Evolutionary conservation across 2,888 invertebrate species (phyloP), one percentile per base, ranked within the genome.

Genomic region (Synergus japonicus): DNA sequence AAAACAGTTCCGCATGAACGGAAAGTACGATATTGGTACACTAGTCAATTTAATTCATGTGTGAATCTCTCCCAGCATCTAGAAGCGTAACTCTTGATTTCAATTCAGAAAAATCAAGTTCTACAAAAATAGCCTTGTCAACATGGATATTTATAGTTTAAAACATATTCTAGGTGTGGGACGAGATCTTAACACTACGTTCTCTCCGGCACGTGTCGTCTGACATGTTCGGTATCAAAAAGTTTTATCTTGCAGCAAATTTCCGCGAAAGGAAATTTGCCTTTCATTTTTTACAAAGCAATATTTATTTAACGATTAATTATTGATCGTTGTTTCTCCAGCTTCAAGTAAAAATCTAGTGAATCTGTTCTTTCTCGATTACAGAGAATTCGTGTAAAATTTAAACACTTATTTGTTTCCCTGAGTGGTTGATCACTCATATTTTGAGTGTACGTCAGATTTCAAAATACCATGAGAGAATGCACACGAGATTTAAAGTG

Each of bases 21-120:
- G 66, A 79, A 66, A 78, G 58, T 67, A 85, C 77, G 58, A 65
- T 83, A 79, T 79, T 85, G 85, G 87, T 87, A 88, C 87, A 84
- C 90, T 89, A 90, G 90, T 90, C 90, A 90, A 89, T 89, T 87
- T 88, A 83, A 82, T 81, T 83, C 67, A 54, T 73, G 29, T 73
- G 73, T n/a, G 69, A 73, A 54, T 73, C 29, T 73, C 37, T 69
- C 73, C 73, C 73, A 54, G 49, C 73, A 73, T 73, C 73, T 54
- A 73, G 73, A 73, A 73, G 37, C 29, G 37, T 73, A 54, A n/a
- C n/a, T 29, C 49, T 54, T 73, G 54, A 73, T 29, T 73, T 54
- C 8, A 73, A 73, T 10, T 54, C 10, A 54, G 4, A n/a, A 37
- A 73, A 73, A 49, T 73, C 54, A 73, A 41, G 49, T 54, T n/a